A percentile compares a stretch with the other conserved stretches of the same genome.
These are phyloP conservation scores for Betta splendens DNA, from an alignment of 2,797 vertebrate genomes.

Conservation along the genomic window DNA sequence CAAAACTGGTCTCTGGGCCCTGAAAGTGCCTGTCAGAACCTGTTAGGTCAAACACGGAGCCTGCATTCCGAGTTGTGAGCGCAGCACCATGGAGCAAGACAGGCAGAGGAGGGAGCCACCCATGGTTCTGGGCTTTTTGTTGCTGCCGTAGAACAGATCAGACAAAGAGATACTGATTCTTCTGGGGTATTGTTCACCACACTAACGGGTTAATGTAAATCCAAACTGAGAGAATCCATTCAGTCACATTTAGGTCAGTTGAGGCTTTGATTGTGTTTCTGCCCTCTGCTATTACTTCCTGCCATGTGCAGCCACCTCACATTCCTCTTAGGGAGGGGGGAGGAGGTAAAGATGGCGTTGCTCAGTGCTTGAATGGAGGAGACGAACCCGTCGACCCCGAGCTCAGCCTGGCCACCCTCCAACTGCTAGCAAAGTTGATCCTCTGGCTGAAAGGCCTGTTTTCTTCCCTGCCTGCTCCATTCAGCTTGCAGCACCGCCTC, in stretches of 20 bases:
- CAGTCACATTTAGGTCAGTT: not conserved
- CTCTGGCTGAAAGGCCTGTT: slow-evolving; percentile 57
- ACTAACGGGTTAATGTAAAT: no score
- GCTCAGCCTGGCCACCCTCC: slow-evolving; percentile 44
- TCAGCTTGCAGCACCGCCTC: no score
- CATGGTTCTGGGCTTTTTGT: no score
- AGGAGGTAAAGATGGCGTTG: slow-evolving; percentile 29
- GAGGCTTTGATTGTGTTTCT: slow-evolving; percentile 8
- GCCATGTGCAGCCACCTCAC: slow-evolving; percentile 57
- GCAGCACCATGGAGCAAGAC: not conserved
- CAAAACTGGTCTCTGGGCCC: no score
- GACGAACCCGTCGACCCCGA: slow-evolving; percentile 64
- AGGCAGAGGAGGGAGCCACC: no score
- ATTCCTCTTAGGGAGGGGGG: slow-evolving; percentile 44
- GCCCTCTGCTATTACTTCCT: slow-evolving; percentile 53
- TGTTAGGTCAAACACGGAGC: not conserved
- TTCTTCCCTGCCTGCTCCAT: slow-evolving; percentile 40
- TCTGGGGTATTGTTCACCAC: no score
- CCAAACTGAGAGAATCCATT: no score
- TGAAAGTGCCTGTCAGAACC: not conserved
- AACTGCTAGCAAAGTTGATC: slow-evolving; percentile 67
- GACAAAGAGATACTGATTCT: no score
- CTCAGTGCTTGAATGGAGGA: slow-evolving; percentile 44
- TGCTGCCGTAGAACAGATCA: no score
- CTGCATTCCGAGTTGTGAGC: not conserved